Percentiles rank a stretch among this genome's conserved stretches.
Evolutionary conservation across 2,888 invertebrate genomes (phyloP).

Genomic region (Saturnia japonica): DNA sequence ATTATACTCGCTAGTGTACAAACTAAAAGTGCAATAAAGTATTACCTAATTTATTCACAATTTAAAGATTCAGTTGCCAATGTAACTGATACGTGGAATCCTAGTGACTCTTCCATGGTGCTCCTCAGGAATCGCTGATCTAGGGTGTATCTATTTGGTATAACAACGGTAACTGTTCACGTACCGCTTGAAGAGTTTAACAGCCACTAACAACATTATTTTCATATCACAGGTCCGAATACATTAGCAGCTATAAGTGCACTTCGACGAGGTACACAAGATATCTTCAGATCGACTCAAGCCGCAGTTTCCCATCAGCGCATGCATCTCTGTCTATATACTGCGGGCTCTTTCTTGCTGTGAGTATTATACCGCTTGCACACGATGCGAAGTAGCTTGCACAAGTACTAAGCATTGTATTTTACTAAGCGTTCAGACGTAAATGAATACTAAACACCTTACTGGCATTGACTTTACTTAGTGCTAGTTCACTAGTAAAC

Average conservation of each 20-base stretch:
- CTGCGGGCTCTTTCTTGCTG: conserved; percentile 84
- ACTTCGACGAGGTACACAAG: conserved; percentile 81
- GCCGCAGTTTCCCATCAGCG: conserved; percentile 89
- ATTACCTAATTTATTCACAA: too few relatives aligned
- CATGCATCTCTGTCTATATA: conserved; percentile 88
- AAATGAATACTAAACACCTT: too few relatives aligned
- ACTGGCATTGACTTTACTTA: too few relatives aligned
- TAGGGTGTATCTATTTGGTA: neutral
- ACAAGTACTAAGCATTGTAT: too few relatives aligned
- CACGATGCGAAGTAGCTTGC: too few relatives aligned
- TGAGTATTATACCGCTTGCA: too few relatives aligned
- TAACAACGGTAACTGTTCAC: neutral
- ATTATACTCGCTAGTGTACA: too few relatives aligned
- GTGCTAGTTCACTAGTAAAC: neutral
- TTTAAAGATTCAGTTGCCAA: too few relatives aligned
- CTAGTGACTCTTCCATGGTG: too few relatives aligned
- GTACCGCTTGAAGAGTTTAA: neutral
- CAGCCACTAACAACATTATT: conserved; percentile 13
- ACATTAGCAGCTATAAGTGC: conserved; percentile 84
- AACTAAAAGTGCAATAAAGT: too few relatives aligned
- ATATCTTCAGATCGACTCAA: conserved; percentile 83
- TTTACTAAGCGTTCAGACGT: too few relatives aligned
- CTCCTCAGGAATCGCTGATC: neutral
- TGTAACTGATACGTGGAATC: too few relatives aligned
- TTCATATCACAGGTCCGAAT: conserved; percentile 70